Conservation (phyloP, 2,113 vertebrate genomes). For the Odontesthes bonariensis region DNA sequence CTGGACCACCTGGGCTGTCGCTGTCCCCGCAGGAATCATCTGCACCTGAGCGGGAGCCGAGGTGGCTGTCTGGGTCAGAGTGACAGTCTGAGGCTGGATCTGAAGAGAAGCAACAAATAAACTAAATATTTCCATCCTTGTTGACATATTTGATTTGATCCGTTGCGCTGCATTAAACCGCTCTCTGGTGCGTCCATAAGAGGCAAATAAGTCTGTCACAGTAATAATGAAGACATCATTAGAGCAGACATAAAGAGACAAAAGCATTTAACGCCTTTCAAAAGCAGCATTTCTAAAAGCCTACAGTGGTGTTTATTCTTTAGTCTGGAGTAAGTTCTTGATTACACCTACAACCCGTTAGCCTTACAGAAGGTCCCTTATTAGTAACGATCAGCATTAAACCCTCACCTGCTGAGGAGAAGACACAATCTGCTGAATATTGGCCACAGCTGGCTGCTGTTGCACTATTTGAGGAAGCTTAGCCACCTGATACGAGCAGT, state of each 20-base stretch:
- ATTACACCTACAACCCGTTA: too few species aligned
- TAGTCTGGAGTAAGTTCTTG: too few species aligned
- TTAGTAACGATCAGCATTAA: background rate
- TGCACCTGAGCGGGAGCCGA: constrained; percentile 85
- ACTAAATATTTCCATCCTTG: background rate
- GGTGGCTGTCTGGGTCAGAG: constrained; percentile 85
- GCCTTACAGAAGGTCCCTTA: background rate
- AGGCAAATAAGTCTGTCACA: background rate
- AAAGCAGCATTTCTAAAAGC: too few species aligned
- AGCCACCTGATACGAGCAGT: constrained; percentile 81
- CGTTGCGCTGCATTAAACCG: background rate
- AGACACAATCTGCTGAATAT: constrained; percentile 90
- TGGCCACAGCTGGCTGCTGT: constrained; percentile 86
- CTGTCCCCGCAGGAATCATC: constrained; percentile 86
- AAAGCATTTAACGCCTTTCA: too few species aligned
- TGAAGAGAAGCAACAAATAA: constrained; percentile 36
- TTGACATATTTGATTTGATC: background rate
- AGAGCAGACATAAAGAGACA: too few species aligned
- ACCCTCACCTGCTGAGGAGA: constrained; percentile 89
- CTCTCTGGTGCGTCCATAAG: background rate
- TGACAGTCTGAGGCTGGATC: constrained; percentile 89
- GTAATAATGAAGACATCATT: background rate
- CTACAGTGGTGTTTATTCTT: too few species aligned
- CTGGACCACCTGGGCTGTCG: constrained; percentile 86
- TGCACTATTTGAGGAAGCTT: constrained; percentile 91